Percentiles rank a stretch among this genome's conserved stretches.
Conservation (phyloP, 2,888 invertebrate genomes). For the Acanthosepion esculentum region DNA sequence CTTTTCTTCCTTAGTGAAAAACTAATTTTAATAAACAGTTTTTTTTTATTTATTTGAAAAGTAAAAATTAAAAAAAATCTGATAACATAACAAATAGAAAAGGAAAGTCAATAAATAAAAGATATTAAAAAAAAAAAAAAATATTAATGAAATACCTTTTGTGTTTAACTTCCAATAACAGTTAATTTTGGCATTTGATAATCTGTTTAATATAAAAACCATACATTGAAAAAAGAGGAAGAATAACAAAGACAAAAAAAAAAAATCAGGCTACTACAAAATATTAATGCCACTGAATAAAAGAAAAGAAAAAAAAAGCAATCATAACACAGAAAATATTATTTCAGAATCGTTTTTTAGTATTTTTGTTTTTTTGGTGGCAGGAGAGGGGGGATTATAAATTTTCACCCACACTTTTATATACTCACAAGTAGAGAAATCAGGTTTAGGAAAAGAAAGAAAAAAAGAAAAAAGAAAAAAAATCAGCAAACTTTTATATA, state of each 20-base stretch:
- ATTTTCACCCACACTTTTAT: conserved; percentile 18
- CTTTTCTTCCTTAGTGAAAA: too few relatives aligned
- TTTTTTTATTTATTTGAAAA: too few relatives aligned
- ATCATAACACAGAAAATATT: not conserved
- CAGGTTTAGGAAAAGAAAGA: not conserved
- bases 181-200: not conserved
- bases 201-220: not conserved
- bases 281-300: not conserved
- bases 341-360: not conserved
- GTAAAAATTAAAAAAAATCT: too few relatives aligned
- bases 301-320: not conserved
- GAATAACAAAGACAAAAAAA: too few relatives aligned
- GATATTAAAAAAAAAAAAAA: too few relatives aligned
- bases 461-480: not conserved
- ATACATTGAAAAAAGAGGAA: not conserved
- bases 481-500: not conserved
- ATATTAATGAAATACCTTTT: not conserved
- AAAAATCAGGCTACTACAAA: not conserved
- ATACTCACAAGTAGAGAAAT: not conserved
- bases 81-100: too few relatives aligned
- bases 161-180: not conserved
- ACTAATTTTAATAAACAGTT: too few relatives aligned
- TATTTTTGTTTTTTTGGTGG: not conserved
- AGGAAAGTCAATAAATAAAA: too few relatives aligned
- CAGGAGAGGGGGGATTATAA: not conserved